Conservation (phyloP, 2,113 vertebrate species). For the Pseudopipra pipra region DNA sequence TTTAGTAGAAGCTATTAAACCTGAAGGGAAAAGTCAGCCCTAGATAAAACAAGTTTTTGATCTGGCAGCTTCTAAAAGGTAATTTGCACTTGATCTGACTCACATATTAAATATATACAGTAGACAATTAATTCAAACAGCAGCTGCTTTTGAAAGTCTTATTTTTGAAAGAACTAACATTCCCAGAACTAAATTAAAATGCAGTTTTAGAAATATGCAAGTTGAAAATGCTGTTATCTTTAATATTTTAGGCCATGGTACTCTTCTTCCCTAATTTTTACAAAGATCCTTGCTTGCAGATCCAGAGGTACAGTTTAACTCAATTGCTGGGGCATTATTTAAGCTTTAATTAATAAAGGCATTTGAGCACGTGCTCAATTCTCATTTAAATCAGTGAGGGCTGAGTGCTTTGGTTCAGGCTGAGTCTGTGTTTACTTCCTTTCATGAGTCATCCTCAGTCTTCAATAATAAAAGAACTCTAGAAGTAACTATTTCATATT, state of each 20-base stretch:
- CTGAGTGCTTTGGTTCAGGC: neutral
- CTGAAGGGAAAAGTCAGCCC: neutral
- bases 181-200: neutral
- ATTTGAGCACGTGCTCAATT: neutral
- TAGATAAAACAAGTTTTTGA: constrained; percentile 46
- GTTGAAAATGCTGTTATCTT: neutral
- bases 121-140: constrained; percentile 11
- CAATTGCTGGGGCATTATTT: neutral
- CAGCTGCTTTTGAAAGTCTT: neutral
- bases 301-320: neutral
- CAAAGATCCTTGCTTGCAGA: neutral
- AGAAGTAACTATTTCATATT: neutral
- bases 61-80: neutral
- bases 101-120: constrained; percentile 19
- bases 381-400: neutral
- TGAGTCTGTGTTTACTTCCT: neutral
- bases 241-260: neutral
- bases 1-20: neutral
- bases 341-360: neutral
- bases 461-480: neutral
- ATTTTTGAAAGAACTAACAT: neutral
- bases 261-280: neutral
- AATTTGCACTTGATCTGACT: constrained; percentile 37
- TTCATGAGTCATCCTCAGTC: neutral
- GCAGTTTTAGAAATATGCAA: neutral